phyloP scores from a whole-genome alignment of 2,113 vertebrate species.

The Sakesphorus luctuosus region DNA sequence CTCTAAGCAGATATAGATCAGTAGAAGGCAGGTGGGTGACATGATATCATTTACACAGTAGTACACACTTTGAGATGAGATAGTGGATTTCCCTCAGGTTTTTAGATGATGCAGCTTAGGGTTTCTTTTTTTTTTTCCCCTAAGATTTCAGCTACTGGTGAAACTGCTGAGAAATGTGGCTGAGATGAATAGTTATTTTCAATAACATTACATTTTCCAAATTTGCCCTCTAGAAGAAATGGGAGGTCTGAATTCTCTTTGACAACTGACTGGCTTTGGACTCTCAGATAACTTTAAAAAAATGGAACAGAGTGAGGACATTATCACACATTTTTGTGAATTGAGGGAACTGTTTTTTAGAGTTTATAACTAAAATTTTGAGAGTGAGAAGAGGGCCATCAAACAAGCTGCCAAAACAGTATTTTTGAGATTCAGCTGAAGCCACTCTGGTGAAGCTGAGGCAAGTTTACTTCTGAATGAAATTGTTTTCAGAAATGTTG shows the following conservation, averaged over 20 bases:
- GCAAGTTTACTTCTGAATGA: neutral
- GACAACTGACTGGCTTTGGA: neutral
- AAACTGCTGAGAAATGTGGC: neutral
- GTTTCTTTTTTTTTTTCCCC: accelerated
- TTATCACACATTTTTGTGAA: neutral
- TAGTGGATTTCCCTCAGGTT: neutral
- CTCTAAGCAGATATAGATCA: neutral
- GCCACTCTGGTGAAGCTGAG: neutral
- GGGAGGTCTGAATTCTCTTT: neutral
- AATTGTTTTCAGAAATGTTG: neutral
- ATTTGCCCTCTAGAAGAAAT: neutral
- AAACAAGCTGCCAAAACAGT: neutral
- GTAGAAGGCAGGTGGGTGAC: neutral
- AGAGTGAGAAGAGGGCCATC: neutral
- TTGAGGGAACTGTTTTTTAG: neutral
- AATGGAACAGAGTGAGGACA: neutral
- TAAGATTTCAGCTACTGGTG: neutral
- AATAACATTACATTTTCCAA: neutral
- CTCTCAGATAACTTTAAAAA: neutral
- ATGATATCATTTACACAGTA: neutral
- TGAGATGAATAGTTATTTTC: neutral
- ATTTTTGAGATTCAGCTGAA: neutral
- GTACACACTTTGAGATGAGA: neutral
- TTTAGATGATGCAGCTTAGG: neutral
- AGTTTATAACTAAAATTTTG: neutral